phyloP scores from a whole-genome alignment of 2,888 invertebrate genomes.

The Rhyacophila evoluta region DNA sequence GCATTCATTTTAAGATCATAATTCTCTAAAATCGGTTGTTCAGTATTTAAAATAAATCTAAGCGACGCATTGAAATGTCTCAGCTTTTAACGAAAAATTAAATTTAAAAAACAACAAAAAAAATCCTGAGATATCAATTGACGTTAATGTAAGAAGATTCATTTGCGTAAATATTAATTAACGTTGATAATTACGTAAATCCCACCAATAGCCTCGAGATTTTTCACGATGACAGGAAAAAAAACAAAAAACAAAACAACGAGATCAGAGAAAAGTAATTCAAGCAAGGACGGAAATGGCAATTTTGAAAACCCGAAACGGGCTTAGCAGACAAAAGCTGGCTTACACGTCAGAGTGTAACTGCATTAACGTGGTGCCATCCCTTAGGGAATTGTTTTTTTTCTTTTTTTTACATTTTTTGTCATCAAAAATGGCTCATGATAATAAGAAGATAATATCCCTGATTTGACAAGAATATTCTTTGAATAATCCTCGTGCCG shows the following conservation, averaged over 20 bases:
- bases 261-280: background rate
- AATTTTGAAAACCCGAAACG: slow-evolving; percentile 26
- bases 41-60: too few species aligned
- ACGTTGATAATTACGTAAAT: background rate
- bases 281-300: background rate
- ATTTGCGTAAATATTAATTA: background rate
- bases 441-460: background rate
- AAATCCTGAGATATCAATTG: background rate
- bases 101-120: background rate
- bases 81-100: background rate
- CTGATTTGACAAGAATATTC: too few species aligned
- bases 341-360: background rate
- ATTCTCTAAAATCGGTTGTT: too few species aligned
- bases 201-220: background rate
- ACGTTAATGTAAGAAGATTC: background rate
- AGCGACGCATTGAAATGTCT: background rate
- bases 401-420: background rate
- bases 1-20: too few species aligned
- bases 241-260: too few species aligned
- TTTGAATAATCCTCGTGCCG: too few species aligned
- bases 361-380: background rate
- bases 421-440: background rate
- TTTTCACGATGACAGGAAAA: background rate
- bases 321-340: slow-evolving; percentile 15
- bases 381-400: background rate